phyloP scores from a whole-genome alignment of 2,888 invertebrate genomes.

The Tenthredo livida region DNA sequence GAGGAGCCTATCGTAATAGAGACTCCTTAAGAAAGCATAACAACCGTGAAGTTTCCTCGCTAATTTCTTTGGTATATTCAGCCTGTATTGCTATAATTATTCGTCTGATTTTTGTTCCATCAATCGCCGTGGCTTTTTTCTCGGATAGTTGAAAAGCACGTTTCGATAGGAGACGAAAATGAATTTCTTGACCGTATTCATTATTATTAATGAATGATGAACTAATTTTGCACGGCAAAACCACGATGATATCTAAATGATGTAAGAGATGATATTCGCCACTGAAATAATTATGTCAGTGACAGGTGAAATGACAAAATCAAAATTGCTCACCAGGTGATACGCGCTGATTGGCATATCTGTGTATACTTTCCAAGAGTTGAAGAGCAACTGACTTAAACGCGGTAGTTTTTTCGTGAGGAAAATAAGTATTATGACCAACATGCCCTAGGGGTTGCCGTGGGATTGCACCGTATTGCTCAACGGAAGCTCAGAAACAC shows the following conservation, averaged over 20 bases:
- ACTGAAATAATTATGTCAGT: not conserved
- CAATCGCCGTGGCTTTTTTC: not conserved
- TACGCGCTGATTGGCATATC: not conserved
- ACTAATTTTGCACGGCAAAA: not conserved
- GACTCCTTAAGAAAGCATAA: not conserved
- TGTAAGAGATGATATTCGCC: too few species aligned
- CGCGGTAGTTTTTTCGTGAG: not conserved
- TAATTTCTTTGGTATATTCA: too few species aligned
- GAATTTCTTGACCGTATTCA: not conserved
- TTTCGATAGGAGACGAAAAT: not conserved
- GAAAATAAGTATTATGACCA: not conserved
- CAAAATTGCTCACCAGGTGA: not conserved
- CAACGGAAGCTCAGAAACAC: too few species aligned
- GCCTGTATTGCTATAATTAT: too few species aligned
- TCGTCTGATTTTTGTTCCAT: not conserved
- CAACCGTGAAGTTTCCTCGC: not conserved
- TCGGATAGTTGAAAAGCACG: not conserved
- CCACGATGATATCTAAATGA: not conserved
- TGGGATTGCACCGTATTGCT: not conserved
- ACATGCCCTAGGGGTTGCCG: not conserved
- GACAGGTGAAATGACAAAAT: not conserved
- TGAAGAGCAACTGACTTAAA: not conserved
- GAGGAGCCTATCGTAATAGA: not conserved
- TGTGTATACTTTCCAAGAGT: not conserved
- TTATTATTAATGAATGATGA: not conserved